Conservation (phyloP, 2,113 vertebrate species). For the Fregata magnificens region DNA sequence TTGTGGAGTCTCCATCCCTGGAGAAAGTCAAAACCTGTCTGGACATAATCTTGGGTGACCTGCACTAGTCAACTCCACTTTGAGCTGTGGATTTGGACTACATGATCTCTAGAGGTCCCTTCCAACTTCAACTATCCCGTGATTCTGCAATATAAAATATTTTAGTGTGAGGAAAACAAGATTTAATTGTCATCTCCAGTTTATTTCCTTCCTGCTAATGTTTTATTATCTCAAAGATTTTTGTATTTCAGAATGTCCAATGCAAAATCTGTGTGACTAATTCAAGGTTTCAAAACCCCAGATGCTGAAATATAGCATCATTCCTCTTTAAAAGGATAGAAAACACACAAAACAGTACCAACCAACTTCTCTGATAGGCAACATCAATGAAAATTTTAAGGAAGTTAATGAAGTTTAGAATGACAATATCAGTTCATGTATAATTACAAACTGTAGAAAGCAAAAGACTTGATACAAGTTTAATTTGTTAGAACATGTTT, state of each 20-base stretch:
- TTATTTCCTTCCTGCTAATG: not conserved
- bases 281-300: not conserved
- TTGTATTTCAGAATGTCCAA: not conserved
- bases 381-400: not conserved
- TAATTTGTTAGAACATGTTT: constrained; percentile 23
- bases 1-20: not conserved
- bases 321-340: not conserved
- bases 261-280: not conserved
- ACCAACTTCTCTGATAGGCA: not conserved
- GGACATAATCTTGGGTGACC: not conserved
- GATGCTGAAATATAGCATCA: not conserved
- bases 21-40: not conserved
- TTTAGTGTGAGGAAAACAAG: not conserved
- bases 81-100: not conserved
- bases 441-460: not conserved
- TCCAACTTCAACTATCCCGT: not conserved
- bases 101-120: not conserved
- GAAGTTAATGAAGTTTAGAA: not conserved
- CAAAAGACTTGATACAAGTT: not conserved
- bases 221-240: not conserved
- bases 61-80: not conserved
- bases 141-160: not conserved
- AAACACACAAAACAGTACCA: not conserved
- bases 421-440: constrained; percentile 2
- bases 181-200: not conserved